A percentile compares a stretch with the other conserved stretches of the same genome.
Evolutionary conservation across 2,797 vertebrate species (phyloP).

Genomic region (Rallus crepitans): DNA sequence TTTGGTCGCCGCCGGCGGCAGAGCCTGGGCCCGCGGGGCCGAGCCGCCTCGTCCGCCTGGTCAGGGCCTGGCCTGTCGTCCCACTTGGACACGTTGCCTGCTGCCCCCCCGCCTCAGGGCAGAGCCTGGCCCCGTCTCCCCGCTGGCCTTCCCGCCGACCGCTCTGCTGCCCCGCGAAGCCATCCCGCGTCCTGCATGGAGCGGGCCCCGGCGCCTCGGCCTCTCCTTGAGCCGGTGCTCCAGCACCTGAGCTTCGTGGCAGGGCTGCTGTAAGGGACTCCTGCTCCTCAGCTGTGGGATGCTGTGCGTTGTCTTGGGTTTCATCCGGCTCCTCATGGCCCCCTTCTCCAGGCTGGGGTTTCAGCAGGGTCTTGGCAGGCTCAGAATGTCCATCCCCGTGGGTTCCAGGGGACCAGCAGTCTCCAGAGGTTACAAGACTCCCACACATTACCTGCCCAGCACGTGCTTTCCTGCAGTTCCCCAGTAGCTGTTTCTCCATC

Average conservation of each 20-base stretch:
- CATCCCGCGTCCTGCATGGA: rapidly evolving
- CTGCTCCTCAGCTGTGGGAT: not conserved
- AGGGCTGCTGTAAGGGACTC: rapidly evolving
- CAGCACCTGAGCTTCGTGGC: not conserved
- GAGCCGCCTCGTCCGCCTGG: not conserved
- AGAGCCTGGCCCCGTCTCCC: not conserved
- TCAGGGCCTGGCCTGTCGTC: too few species aligned
- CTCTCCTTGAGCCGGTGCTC: not conserved
- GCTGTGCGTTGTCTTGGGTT: rapidly evolving
- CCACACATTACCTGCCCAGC: not conserved
- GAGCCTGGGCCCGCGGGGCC: not conserved
- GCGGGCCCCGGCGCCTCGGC: not conserved
- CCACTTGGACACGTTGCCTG: too few species aligned
- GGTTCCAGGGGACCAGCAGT: not conserved
- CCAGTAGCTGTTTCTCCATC: rapidly evolving
- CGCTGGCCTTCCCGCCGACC: not conserved
- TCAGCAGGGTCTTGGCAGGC: not conserved
- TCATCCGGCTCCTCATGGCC: not conserved
- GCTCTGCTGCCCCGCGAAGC: not conserved
- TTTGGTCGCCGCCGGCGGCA: too few species aligned
- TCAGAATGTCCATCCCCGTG: rapidly evolving
- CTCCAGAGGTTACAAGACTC: not conserved
- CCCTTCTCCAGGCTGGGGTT: rapidly evolving
- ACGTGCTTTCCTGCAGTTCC: not conserved
- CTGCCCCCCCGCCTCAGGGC: not conserved